A percentile compares a stretch with the other conserved stretches of the same genome.
phyloP scores from a whole-genome alignment of 92 coral and sea anemone species.

The Siderastrea siderea region DNA sequence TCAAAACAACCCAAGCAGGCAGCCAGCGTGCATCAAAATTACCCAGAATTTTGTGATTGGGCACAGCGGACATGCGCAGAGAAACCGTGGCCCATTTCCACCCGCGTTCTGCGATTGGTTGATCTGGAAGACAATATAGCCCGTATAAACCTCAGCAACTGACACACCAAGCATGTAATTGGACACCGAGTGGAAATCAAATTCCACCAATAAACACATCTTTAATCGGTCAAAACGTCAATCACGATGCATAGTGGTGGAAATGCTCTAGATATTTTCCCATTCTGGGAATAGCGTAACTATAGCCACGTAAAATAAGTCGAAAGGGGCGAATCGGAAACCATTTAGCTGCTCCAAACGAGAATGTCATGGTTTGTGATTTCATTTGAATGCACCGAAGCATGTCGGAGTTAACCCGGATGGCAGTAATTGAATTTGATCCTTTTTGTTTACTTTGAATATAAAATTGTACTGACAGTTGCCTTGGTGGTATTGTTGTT shows the following conservation, averaged over 20 bases:
- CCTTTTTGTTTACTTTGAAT: slow-evolving; percentile 46
- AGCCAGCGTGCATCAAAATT: slow-evolving; percentile 59
- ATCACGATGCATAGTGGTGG: slow-evolving; percentile 29
- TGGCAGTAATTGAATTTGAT: slow-evolving; percentile 49
- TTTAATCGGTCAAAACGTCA: slow-evolving; percentile 57
- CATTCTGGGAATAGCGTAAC: slow-evolving; percentile 13
- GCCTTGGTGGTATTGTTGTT: slow-evolving; percentile 30
- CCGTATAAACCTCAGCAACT: slow-evolving; percentile 49
- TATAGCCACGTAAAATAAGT: slow-evolving; percentile 2
- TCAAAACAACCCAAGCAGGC: slow-evolving; percentile 80
- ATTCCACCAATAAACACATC: slow-evolving; percentile 65
- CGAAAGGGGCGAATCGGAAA: slow-evolving; percentile 19
- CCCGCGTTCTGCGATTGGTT: slow-evolving; percentile 89
- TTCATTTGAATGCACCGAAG: slow-evolving; percentile 27
- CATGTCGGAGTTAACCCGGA: slow-evolving; percentile 46
- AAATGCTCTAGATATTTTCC: slow-evolving; percentile 55
- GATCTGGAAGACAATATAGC: slow-evolving; percentile 71
- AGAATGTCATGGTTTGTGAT: slow-evolving; percentile 32
- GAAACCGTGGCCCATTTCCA: slow-evolving; percentile 75
- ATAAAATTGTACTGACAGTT: slow-evolving; percentile 45
- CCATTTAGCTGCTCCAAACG: slow-evolving; percentile 3
- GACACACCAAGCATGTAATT: slow-evolving; percentile 78
- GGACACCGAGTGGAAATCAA: slow-evolving; percentile 66
- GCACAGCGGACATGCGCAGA: slow-evolving; percentile 84
- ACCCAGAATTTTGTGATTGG: slow-evolving; percentile 87